phyloP scores from a whole-genome alignment of 2,888 invertebrate species.

The Coelinius sp. region DNA sequence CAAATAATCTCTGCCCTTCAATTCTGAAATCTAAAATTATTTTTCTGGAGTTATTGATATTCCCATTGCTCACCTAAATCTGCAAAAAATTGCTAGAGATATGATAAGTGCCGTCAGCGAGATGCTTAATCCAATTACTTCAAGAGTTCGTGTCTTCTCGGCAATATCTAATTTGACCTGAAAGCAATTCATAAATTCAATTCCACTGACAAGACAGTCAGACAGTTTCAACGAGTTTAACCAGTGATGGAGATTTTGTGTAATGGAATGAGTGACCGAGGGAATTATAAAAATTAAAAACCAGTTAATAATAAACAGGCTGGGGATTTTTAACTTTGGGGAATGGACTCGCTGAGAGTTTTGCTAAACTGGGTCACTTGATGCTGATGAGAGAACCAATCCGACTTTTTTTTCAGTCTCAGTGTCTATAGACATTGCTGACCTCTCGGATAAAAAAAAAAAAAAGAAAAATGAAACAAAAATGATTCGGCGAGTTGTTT shows the following conservation, averaged over 20 bases:
- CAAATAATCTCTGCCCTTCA: too few relatives aligned
- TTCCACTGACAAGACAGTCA: background rate
- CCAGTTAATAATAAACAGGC: background rate
- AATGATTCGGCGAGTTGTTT: too few relatives aligned
- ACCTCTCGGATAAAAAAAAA: background rate
- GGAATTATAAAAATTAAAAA: background rate
- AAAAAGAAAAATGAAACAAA: background rate
- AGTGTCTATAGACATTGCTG: background rate
- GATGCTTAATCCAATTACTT: conserved; percentile 85
- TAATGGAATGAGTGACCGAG: background rate
- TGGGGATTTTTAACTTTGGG: too few relatives aligned
- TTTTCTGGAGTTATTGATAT: too few relatives aligned
- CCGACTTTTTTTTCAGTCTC: background rate
- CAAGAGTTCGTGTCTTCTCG: conserved; percentile 81
- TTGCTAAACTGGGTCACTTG: background rate
- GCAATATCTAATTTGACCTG: conserved; percentile 80
- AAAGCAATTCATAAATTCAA: conserved; percentile 50
- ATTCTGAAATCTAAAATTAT: too few relatives aligned
- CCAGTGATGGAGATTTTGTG: background rate
- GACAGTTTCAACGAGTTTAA: background rate
- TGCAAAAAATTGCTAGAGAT: conserved; percentile 85
- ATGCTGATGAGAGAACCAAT: background rate
- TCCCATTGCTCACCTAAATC: conserved; percentile 78
- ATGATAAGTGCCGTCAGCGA: conserved; percentile 83
- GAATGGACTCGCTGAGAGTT: background rate